Evolutionary conservation across 2,888 invertebrate species (phyloP).

Genomic region (Piscicola geometra): DNA sequence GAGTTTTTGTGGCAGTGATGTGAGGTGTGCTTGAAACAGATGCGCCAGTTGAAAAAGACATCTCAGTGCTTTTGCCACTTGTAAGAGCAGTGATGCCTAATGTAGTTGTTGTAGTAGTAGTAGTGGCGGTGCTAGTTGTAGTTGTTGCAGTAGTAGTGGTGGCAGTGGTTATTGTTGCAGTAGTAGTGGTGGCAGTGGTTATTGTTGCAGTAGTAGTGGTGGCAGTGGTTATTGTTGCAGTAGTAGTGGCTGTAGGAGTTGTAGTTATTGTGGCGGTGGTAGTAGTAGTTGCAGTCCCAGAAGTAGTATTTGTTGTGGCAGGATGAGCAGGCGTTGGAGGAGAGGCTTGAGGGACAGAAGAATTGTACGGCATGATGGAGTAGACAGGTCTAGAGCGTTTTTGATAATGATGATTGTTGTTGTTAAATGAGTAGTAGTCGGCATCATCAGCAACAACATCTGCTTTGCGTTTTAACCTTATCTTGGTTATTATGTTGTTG

Average conservation of each 20-base stretch:
- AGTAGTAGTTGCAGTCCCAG: constrained; percentile 10
- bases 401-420: not conserved
- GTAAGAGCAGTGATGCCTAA: not conserved
- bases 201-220: constrained; percentile 16
- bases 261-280: not conserved
- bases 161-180: constrained; percentile 3
- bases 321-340: not conserved
- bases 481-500: not conserved
- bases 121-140: not conserved
- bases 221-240: constrained; percentile 9
- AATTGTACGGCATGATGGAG: constrained; percentile 9
- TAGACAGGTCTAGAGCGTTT: not conserved
- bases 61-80: too few relatives aligned
- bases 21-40: not conserved
- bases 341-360: not conserved
- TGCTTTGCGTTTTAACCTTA: not conserved
- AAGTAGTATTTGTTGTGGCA: not conserved
- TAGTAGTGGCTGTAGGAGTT: not conserved
- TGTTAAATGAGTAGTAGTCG: too few relatives aligned
- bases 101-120: not conserved
- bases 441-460: not conserved
- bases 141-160: not conserved
- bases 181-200: not conserved
- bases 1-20: not conserved
- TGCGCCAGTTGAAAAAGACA: too few relatives aligned